These are phyloP conservation scores for Euborellia annulipes DNA, from an alignment of 1,140 invertebrate species.

Conservation along the genomic window DNA sequence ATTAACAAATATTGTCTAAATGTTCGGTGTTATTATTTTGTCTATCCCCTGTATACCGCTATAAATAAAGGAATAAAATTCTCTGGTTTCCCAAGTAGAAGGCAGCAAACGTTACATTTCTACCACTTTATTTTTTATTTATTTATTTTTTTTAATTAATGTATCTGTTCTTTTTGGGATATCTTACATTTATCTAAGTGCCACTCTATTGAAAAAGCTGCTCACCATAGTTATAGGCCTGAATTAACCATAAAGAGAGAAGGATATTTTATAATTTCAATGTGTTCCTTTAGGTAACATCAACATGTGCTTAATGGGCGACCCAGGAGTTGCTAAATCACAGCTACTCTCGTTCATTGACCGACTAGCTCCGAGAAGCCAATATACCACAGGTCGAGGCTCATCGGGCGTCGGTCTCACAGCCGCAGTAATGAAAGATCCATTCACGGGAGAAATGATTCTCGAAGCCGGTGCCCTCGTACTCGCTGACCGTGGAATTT, in stretches of 20 bases:
- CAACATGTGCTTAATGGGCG: conserved; percentile 98
- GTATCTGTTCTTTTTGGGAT: too few relatives aligned
- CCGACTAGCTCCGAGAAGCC: conserved; percentile 73
- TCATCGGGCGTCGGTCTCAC: conserved; percentile 96
- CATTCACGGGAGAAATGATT: conserved; percentile 92
- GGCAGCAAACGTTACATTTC: too few relatives aligned
- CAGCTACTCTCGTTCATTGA: conserved; percentile 93
- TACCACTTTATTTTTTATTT: too few relatives aligned
- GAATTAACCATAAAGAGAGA: background rate
- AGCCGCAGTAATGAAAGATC: conserved; percentile 95
- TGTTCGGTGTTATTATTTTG: too few relatives aligned
- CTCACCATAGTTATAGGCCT: background rate
- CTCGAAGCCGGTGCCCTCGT: conserved; percentile 97
- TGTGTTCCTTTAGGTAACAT: conserved; percentile 66
- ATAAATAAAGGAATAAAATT: too few relatives aligned
- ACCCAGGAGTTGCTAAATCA: conserved; percentile 98
- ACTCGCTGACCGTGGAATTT: conserved; percentile 91
- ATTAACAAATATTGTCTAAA: too few relatives aligned
- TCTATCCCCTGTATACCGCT: too few relatives aligned
- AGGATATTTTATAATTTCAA: background rate
- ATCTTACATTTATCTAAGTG: too few relatives aligned
- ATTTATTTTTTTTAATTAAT: too few relatives aligned
- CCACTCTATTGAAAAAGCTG: background rate
- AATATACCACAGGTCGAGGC: conserved; percentile 91
- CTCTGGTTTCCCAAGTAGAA: too few relatives aligned